Evolutionary conservation across 2,888 invertebrate species (phyloP).

Genomic region (Girardia tigrina): DNA sequence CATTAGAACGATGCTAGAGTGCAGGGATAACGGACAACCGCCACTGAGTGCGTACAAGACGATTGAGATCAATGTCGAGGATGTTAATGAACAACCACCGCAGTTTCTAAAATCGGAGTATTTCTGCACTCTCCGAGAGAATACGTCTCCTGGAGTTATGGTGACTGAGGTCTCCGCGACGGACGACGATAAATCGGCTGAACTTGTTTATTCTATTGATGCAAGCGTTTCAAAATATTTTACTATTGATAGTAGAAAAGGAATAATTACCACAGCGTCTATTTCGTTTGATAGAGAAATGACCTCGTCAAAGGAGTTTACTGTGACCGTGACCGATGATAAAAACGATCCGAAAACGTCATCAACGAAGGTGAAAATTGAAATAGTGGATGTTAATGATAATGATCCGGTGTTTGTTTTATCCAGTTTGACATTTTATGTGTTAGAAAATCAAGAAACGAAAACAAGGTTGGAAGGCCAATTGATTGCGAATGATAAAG

Average conservation of each 20-base stretch:
- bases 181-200: conserved; percentile 26
- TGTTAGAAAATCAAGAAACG: not conserved
- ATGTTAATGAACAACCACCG: conserved; percentile 27
- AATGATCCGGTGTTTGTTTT: conserved; percentile 26
- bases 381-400: conserved; percentile 20
- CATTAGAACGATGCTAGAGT: not conserved
- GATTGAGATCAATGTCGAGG: conserved; percentile 13
- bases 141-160: not conserved
- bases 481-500: conserved; percentile 21
- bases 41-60: not conserved
- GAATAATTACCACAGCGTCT: not conserved
- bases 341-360: not conserved
- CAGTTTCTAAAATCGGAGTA: conserved; percentile 1
- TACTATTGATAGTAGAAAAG: conserved; percentile 14
- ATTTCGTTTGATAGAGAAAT: not conserved
- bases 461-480: conserved; percentile 1
- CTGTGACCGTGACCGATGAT: conserved; percentile 20
- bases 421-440: conserved; percentile 13
- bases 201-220: conserved; percentile 30
- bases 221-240: conserved; percentile 3
- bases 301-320: not conserved
- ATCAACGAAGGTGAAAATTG: not conserved
- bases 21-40: conserved; percentile 24
- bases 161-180: not conserved
- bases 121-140: not conserved